These are phyloP conservation scores for Drosophila birchii DNA, from an alignment of 2,888 invertebrate species.

Conservation along the genomic window DNA sequence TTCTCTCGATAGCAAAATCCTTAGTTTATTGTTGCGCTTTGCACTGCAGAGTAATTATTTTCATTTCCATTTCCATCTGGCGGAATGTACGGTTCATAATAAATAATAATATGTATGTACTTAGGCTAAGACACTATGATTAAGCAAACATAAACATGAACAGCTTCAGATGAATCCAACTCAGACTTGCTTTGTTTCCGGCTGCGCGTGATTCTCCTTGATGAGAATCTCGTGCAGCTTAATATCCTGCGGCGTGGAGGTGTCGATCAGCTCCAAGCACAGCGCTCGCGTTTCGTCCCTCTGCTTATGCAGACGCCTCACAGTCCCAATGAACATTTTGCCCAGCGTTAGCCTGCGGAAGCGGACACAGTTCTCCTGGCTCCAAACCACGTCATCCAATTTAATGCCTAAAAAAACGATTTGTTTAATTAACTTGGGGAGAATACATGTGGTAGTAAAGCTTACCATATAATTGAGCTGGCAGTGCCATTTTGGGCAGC, in stretches of 20 bases:
- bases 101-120: constrained; percentile 30
- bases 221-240: constrained; percentile 88
- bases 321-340: constrained; percentile 89
- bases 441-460: too few species aligned
- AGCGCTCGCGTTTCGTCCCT: constrained; percentile 88
- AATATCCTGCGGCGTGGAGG: constrained; percentile 88
- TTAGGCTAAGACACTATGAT: constrained; percentile 37
- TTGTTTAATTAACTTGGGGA: fast-evolving
- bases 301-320: constrained; percentile 87
- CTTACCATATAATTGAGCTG: constrained; percentile 87
- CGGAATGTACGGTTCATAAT: constrained; percentile 46
- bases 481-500: constrained; percentile 88
- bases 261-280: constrained; percentile 89
- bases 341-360: constrained; percentile 90
- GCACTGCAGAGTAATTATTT: constrained; percentile 46
- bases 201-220: constrained; percentile 86
- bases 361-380: constrained; percentile 88
- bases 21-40: constrained; percentile 62
- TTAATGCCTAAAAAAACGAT: constrained; percentile 85
- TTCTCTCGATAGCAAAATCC: constrained; percentile 86
- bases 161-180: constrained; percentile 33
- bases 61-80: constrained; percentile 23
- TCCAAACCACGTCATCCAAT: constrained; percentile 85
- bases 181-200: constrained; percentile 41
- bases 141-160: constrained; percentile 53